Evolutionary conservation across 2,113 vertebrate genomes (phyloP).

Genomic region (Pelobates fuscus): DNA sequence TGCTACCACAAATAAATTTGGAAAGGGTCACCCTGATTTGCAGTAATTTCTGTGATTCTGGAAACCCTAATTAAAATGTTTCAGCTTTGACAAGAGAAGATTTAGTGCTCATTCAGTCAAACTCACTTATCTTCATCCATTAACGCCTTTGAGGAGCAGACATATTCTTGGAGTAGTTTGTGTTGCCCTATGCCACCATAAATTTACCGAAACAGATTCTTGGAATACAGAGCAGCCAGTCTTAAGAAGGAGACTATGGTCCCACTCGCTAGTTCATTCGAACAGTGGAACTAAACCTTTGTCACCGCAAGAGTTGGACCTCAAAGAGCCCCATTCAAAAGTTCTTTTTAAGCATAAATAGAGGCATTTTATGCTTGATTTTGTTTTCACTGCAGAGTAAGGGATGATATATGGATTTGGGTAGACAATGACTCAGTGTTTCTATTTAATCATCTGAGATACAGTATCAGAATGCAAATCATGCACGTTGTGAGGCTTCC

Average conservation of each 20-base stretch:
- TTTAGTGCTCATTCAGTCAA: constrained; percentile 46
- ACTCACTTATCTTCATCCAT: constrained; percentile 48
- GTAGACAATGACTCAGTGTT: constrained; percentile 14
- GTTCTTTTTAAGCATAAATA: constrained; percentile 18
- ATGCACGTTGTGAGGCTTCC: too few species aligned
- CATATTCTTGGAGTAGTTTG: constrained; percentile 47
- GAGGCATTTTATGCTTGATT: constrained; percentile 31
- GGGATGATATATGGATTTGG: constrained; percentile 37
- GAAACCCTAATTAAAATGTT: constrained; percentile 44
- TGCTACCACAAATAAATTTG: constrained; percentile 23
- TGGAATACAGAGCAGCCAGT: constrained; percentile 40
- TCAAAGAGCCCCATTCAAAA: constrained; percentile 32
- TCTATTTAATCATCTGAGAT: constrained; percentile 20
- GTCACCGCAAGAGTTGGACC: constrained; percentile 37
- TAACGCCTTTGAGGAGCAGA: constrained; percentile 42
- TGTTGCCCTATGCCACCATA: constrained; percentile 46
- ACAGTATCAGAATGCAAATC: constrained; percentile 8
- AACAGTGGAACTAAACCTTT: constrained; percentile 38
- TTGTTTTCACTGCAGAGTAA: background rate
- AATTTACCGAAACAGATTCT: constrained; percentile 41
- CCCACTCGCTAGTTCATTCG: background rate
- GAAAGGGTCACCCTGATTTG: constrained; percentile 38
- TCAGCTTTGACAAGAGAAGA: constrained; percentile 28
- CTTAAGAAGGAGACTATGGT: constrained; percentile 3
- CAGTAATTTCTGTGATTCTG: constrained; percentile 36